Conservation (phyloP, 2,888 invertebrate species). For the Clitarchus hookeri region DNA sequence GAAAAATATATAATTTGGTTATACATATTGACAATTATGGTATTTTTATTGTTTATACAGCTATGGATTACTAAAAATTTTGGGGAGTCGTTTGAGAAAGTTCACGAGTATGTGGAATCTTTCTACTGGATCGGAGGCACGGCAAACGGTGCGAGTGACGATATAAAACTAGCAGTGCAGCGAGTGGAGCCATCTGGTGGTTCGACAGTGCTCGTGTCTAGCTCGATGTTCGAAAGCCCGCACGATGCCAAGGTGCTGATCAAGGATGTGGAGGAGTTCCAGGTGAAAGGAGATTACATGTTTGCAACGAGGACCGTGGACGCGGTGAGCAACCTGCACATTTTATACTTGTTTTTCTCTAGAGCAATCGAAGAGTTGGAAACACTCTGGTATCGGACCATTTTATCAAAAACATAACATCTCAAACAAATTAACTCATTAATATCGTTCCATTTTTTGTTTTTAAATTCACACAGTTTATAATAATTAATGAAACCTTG, state of each 20-base stretch:
- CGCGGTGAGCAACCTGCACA: conserved; percentile 55
- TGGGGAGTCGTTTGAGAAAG: conserved; percentile 70
- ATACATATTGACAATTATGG: no score
- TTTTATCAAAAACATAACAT: no score
- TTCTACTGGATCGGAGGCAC: conserved; percentile 67
- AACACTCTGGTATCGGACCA: no score
- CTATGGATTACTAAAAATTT: conserved; percentile 77
- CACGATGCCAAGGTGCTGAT: conserved; percentile 59
- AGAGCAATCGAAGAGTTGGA: no score
- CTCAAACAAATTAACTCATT: no score
- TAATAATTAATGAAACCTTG: no score
- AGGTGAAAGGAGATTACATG: conserved; percentile 81
- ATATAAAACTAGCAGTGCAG: conserved; percentile 67
- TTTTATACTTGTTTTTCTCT: not conserved
- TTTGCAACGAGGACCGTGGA: conserved; percentile 74
- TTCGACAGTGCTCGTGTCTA: conserved; percentile 58
- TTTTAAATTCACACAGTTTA: no score
- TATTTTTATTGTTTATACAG: conserved; percentile 57
- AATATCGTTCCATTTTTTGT: no score
- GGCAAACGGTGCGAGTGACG: conserved; percentile 20
- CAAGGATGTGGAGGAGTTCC: conserved; percentile 77
- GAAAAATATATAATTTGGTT: no score
- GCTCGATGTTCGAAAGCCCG: conserved; percentile 47
- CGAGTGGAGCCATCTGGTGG: conserved; percentile 66
- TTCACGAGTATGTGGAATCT: conserved; percentile 76